These are phyloP conservation scores for Monarcha castaneiventris DNA, from an alignment of 2,113 vertebrate species.

Conservation along the genomic window DNA sequence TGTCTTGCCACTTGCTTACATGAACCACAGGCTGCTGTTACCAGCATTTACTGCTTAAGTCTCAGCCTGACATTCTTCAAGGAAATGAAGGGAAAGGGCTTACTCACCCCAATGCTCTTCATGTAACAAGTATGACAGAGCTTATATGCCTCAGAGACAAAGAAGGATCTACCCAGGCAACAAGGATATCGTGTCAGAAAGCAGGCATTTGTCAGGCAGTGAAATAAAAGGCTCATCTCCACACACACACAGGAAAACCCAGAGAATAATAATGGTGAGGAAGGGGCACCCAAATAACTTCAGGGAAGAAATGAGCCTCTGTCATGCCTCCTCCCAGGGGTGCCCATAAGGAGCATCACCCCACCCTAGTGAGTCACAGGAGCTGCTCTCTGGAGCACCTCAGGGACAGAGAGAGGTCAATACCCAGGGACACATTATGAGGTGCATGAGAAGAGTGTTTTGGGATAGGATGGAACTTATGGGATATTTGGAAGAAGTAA, in stretches of 20 bases:
- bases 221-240: background rate
- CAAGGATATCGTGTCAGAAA: background rate
- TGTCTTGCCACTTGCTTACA: background rate
- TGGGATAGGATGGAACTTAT: background rate
- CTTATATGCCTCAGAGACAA: background rate
- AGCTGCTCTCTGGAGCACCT: background rate
- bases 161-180: background rate
- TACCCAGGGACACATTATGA: background rate
- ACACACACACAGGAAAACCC: background rate
- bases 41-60: background rate
- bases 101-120: background rate
- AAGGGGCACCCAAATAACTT: background rate
- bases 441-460: accelerated
- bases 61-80: background rate
- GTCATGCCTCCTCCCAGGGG: background rate
- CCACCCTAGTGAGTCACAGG: background rate
- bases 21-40: background rate
- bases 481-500: background rate
- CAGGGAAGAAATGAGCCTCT: background rate
- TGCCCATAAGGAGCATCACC: background rate
- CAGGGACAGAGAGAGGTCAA: background rate
- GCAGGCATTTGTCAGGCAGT: background rate
- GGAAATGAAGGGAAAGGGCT: constrained; percentile 5
- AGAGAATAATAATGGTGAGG: background rate
- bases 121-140: background rate